Evolutionary conservation across 2,113 vertebrate species (phyloP).

Genomic region (Hyla sarda): DNA sequence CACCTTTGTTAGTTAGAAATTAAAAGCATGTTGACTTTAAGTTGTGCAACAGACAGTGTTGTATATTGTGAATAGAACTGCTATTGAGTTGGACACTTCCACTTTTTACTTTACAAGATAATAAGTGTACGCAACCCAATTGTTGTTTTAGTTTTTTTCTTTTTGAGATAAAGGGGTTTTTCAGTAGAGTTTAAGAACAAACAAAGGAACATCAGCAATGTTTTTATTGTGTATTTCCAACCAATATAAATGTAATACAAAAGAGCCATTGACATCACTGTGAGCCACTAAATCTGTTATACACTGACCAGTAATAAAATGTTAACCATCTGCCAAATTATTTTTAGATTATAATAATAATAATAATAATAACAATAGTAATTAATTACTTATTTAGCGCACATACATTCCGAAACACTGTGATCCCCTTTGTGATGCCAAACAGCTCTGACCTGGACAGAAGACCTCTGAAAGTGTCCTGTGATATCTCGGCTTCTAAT

Average conservation of each 20-base stretch:
- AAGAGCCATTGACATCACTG: background rate
- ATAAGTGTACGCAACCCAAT: background rate
- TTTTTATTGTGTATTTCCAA: conserved; percentile 2
- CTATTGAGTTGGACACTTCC: background rate
- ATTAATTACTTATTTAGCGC: too few species aligned
- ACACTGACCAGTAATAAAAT: too few species aligned
- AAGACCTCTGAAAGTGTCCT: too few species aligned
- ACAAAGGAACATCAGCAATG: background rate
- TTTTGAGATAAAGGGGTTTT: background rate
- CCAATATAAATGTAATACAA: conserved; percentile 4
- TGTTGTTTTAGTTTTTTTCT: background rate
- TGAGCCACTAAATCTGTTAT: background rate
- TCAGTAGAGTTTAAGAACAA: background rate
- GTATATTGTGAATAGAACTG: background rate
- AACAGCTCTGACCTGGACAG: too few species aligned
- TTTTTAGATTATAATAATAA: too few species aligned
- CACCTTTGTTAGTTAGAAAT: background rate
- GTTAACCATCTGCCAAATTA: too few species aligned
- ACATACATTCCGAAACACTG: too few species aligned
- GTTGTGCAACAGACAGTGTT: background rate
- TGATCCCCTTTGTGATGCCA: too few species aligned
- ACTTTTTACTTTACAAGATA: background rate
- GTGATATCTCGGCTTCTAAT: too few species aligned
- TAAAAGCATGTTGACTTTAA: conserved; percentile 13
- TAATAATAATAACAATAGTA: too few species aligned